Conservation (phyloP, 2,888 invertebrate genomes). For the Sinopyrophorus schimmeli region DNA sequence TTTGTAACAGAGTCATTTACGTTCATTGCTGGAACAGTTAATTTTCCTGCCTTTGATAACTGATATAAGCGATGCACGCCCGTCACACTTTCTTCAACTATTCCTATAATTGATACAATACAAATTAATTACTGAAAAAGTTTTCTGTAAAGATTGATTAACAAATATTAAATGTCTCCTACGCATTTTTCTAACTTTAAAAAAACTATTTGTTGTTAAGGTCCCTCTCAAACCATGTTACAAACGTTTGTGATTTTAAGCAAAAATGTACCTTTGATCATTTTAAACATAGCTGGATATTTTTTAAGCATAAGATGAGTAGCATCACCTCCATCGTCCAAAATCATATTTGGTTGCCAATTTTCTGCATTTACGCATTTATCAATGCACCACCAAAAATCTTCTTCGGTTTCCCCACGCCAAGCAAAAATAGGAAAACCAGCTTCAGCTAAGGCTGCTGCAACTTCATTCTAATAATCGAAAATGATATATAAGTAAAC, state of each 20-base stretch:
- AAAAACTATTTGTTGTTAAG: too few relatives aligned
- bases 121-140: too few relatives aligned
- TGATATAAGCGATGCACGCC: slow-evolving; percentile 98
- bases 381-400: slow-evolving; percentile 99
- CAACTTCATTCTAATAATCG: slow-evolving; percentile 83
- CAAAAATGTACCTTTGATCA: slow-evolving; percentile 73
- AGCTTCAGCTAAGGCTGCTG: slow-evolving; percentile 91
- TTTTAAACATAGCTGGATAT: slow-evolving; percentile 89
- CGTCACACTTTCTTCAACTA: slow-evolving; percentile 96
- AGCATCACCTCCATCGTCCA: slow-evolving; percentile 97
- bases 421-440: slow-evolving; percentile 92
- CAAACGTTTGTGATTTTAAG: not conserved
- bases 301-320: slow-evolving; percentile 96
- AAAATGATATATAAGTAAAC: not conserved
- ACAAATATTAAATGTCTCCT: too few relatives aligned
- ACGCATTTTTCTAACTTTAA: too few relatives aligned
- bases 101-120: slow-evolving; percentile 64
- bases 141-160: too few relatives aligned
- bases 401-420: slow-evolving; percentile 97
- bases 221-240: not conserved
- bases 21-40: slow-evolving; percentile 97
- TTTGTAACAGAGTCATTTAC: slow-evolving; percentile 98
- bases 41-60: slow-evolving; percentile 89
- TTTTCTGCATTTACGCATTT: slow-evolving; percentile 87
- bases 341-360: slow-evolving; percentile 98